Conservation (phyloP, 2,797 vertebrate species). For the Pseudotriccus pelzelni region DNA sequence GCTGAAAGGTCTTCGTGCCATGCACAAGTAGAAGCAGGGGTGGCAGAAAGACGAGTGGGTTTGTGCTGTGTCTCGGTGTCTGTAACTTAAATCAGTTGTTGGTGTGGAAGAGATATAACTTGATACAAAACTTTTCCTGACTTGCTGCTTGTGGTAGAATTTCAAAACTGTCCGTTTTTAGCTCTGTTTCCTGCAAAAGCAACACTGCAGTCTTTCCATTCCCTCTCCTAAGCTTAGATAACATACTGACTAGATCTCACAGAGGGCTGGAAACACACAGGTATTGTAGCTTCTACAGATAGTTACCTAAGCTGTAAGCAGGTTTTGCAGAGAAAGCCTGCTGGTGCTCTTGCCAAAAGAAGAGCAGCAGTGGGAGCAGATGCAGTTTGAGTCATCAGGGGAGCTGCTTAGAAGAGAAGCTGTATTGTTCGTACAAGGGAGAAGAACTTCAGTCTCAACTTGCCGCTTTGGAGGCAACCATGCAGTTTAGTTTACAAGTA, state of each 20-base stretch:
- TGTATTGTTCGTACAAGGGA: rapidly evolving
- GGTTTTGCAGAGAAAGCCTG: background rate
- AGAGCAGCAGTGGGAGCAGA: background rate
- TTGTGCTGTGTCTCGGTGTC: background rate
- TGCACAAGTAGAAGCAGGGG: background rate
- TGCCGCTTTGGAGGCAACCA: background rate
- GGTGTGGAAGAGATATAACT: background rate
- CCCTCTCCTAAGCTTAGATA: background rate
- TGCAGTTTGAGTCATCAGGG: background rate
- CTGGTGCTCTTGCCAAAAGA: background rate
- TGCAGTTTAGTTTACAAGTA: background rate
- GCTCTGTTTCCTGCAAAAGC: background rate
- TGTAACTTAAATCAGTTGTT: background rate
- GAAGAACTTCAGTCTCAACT: background rate
- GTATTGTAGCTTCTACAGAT: background rate
- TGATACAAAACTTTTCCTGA: background rate
- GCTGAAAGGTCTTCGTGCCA: background rate
- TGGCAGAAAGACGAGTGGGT: background rate
- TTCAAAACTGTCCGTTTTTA: background rate
- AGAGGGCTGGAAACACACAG: background rate
- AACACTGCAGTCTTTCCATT: background rate
- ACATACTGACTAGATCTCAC: background rate
- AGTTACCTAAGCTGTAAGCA: background rate
- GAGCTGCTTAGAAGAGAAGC: background rate
- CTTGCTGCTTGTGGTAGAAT: background rate